Conservation (phyloP, 2,113 vertebrate genomes). For the Hippoglossus stenolepis region DNA sequence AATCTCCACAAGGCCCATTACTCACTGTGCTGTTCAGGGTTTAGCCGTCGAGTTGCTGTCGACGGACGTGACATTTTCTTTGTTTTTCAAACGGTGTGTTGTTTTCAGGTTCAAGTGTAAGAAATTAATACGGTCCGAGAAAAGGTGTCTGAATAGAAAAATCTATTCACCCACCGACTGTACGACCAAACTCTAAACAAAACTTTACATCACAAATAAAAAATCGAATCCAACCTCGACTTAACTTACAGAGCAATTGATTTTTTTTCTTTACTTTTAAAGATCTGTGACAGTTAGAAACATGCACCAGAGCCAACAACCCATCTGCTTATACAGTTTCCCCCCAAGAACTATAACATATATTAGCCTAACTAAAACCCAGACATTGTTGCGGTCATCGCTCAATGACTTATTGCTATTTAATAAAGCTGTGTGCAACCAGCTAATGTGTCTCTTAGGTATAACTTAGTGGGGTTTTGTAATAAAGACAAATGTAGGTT, state of each 20-base stretch:
- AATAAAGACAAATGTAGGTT: conserved; percentile 67
- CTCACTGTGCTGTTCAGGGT: conserved; percentile 19
- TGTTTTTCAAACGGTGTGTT: conserved; percentile 2
- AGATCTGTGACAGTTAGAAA: neutral
- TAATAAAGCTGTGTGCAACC: conserved; percentile 50
- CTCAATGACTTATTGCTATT: conserved; percentile 48
- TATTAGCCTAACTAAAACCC: conserved; percentile 11
- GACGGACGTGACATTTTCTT: conserved; percentile 9
- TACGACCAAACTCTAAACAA: neutral
- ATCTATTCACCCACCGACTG: neutral
- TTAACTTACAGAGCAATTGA: neutral
- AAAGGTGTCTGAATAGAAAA: neutral
- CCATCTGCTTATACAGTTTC: neutral
- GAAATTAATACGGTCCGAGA: neutral
- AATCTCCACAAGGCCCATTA: conserved; percentile 39
- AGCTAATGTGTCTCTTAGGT: conserved; percentile 44
- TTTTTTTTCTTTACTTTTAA: neutral
- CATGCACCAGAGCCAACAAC: neutral
- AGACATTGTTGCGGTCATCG: conserved; percentile 24
- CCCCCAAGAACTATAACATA: conserved; percentile 11
- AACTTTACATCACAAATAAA: neutral
- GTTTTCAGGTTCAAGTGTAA: neutral
- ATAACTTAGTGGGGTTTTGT: conserved; percentile 39
- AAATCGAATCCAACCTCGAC: neutral
- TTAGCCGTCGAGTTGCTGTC: conserved; percentile 5